A percentile compares a stretch with the other conserved stretches of the same genome.
phyloP scores from a whole-genome alignment of 2,113 vertebrate genomes.

The Recurvirostra avosetta region DNA sequence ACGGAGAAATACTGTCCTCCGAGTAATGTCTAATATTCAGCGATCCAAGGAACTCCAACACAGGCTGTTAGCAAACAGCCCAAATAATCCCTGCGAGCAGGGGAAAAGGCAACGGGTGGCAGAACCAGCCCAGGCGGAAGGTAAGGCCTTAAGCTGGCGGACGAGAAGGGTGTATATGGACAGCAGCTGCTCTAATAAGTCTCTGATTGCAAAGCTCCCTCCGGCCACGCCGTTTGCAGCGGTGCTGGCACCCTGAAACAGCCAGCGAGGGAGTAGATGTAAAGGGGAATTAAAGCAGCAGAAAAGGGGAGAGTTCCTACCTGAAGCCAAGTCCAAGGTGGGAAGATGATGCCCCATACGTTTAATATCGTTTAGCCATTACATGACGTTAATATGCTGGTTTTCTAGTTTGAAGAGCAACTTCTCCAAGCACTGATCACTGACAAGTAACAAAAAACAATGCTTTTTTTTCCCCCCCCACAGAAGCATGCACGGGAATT shows the following conservation, averaged over 20 bases:
- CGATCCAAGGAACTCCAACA: neutral
- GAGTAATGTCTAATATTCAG: neutral
- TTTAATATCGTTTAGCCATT: neutral
- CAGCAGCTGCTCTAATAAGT: neutral
- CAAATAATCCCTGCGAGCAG: neutral
- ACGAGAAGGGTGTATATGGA: neutral
- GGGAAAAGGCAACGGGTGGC: neutral
- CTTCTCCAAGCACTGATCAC: neutral
- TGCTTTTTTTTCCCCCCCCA: fast-evolving
- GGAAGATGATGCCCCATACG: neutral
- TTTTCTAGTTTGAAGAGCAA: neutral
- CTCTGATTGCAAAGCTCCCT: neutral
- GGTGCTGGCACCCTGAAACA: neutral
- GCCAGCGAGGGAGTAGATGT: neutral
- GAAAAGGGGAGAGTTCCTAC: neutral
- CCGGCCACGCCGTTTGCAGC: fast-evolving
- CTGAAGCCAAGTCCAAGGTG: neutral
- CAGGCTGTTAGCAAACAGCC: neutral
- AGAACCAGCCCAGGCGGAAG: neutral
- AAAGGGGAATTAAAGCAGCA: neutral
- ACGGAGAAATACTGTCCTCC: neutral
- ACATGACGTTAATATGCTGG: neutral
- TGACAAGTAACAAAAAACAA: neutral
- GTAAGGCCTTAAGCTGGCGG: neutral
- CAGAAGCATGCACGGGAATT: fast-evolving